Base-by-base conservation (phyloP, 2,113 vertebrate species). In the Sorex fumeus region DNA sequence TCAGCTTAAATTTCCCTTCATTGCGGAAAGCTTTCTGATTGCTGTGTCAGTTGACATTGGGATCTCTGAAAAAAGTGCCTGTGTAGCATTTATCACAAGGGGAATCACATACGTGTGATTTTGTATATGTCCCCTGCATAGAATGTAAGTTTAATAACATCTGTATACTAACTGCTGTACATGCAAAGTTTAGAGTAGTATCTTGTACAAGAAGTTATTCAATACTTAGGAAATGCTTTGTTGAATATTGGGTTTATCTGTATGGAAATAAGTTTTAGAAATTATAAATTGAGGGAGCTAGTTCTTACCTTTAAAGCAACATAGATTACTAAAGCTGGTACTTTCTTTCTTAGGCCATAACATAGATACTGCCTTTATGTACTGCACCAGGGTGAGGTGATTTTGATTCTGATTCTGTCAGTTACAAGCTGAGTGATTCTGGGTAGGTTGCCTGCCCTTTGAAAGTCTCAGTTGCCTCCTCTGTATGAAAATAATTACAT, bases 1-100 rank as follows among this genome's bases (percentile, higher is more conserved):
- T 90, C 40, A 87, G 40, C 71, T 94, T 70, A 45, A 40, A 78
- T 91, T 66, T n/a, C 3, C 28, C 21, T 86, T 87, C 27, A 28
- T 60, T 10, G 7, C 15, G 8, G 71, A 64, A 82, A 25, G 2
- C 62, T 53, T 87, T 79, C 43, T 75, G 15, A 70, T 10, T 21
- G 13, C 18, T 77, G 4, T 9, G 15, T 2, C 15, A 71, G 70
- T 70, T 60, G 66, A 78, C 45, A 11, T 78, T 36, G 81, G 57
- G 78, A 34, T 2, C 50, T 76, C 62, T 77, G 16, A 12, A 40
- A 66, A 40, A n/a, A 4, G 13, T 21, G 40, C 6, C 43, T 23
- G 62, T 12, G 23, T 2, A 43, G n/a, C 10, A 47, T 84, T 69
- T 57, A 89, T 74, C 66, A 72, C 32, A 91, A 57, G 13, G 27